phyloP scores from a whole-genome alignment of 2,888 invertebrate genomes.

The Slavum lentiscoides region DNA sequence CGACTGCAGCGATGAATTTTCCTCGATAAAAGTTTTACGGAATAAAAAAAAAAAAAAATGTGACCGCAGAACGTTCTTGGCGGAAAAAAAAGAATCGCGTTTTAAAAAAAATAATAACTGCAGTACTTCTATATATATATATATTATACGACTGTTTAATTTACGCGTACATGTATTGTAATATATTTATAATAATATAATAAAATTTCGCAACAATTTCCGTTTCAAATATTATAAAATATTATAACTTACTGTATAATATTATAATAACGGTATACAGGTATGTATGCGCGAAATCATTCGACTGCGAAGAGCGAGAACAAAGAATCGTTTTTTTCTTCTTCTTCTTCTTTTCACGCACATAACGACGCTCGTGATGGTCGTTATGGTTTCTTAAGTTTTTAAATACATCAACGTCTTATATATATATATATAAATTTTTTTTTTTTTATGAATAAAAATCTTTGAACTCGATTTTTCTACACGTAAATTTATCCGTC shows the following conservation, averaged over 20 bases:
- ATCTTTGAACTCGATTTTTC: too few relatives aligned
- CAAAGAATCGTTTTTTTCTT: not conserved
- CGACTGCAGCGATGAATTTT: not conserved
- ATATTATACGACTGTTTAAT: not conserved
- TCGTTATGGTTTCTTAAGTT: constrained; percentile 8
- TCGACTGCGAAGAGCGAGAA: not conserved
- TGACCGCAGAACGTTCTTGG: not conserved
- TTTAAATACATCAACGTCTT: not conserved
- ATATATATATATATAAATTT: too few relatives aligned
- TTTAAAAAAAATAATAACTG: too few relatives aligned
- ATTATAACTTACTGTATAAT: too few relatives aligned
- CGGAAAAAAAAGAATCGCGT: constrained; percentile 2
- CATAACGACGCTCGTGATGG: not conserved
- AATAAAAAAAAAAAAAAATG: not conserved
- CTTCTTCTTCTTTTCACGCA: not conserved
- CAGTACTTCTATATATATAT: too few relatives aligned
- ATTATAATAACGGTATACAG: too few relatives aligned
- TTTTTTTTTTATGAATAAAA: too few relatives aligned
- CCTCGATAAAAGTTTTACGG: not conserved
- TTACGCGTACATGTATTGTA: not conserved
- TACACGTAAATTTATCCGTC: too few relatives aligned
- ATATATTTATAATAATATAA: not conserved
- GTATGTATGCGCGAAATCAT: too few relatives aligned
- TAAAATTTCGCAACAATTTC: constrained; percentile 16
- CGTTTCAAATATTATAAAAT: not conserved